phyloP scores from a whole-genome alignment of 1,140 invertebrate genomes.

The Brachionus asplanchnoidis region DNA sequence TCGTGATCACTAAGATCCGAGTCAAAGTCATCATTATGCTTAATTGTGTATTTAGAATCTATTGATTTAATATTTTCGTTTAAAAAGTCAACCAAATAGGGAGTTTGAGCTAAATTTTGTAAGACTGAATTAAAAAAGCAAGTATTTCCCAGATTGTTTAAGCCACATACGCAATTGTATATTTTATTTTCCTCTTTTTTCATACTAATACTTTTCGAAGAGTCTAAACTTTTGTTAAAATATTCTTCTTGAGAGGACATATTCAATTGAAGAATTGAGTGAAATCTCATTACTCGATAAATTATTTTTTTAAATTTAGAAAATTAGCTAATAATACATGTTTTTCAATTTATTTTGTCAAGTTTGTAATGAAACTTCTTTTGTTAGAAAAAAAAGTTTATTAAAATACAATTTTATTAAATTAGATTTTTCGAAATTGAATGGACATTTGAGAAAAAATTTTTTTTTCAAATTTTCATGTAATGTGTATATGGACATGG shows the following conservation, averaged over 20 bases:
- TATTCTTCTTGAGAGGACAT: background rate
- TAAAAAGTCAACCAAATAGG: background rate
- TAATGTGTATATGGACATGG: too few relatives aligned
- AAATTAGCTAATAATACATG: too few relatives aligned
- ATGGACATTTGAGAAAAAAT: too few relatives aligned
- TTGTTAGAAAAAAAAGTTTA: too few relatives aligned
- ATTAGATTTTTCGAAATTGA: too few relatives aligned
- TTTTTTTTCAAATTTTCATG: too few relatives aligned
- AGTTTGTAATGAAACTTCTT: too few relatives aligned
- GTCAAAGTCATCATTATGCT: conserved; percentile 30
- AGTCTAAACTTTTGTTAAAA: background rate
- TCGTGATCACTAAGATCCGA: conserved; percentile 15
- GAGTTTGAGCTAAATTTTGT: conserved; percentile 59
- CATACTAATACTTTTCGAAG: too few relatives aligned
- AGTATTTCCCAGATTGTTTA: conserved; percentile 81
- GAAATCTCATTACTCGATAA: background rate
- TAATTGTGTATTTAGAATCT: background rate
- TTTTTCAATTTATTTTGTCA: too few relatives aligned
- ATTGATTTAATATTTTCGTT: background rate
- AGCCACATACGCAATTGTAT: conserved; percentile 44
- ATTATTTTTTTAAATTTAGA: too few relatives aligned
- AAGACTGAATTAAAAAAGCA: conserved; percentile 94
- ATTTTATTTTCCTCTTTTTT: background rate
- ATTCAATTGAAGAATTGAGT: background rate
- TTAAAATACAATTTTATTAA: too few relatives aligned